A percentile compares a stretch with the other conserved stretches of the same genome.
phyloP scores from a whole-genome alignment of 2,797 vertebrate genomes.

The Notamacropus eugenii region DNA sequence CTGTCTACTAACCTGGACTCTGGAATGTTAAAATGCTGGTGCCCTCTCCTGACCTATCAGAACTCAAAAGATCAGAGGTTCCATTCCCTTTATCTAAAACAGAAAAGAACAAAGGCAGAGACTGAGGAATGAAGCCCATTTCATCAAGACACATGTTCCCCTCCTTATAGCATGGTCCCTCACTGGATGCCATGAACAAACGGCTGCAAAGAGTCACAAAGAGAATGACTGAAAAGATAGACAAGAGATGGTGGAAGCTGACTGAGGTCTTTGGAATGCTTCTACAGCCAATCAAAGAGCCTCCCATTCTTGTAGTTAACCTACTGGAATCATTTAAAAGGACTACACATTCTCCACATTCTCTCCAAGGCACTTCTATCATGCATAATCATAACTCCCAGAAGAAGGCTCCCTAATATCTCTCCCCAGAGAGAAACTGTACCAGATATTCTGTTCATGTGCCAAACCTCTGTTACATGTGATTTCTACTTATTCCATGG shows the following conservation, averaged over 20 bases:
- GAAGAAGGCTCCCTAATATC: not conserved
- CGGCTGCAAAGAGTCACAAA: not conserved
- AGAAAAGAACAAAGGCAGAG: not conserved
- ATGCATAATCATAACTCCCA: not conserved
- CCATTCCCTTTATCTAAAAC: not conserved
- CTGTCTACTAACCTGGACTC: not conserved
- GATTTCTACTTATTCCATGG: not conserved
- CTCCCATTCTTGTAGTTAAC: not conserved
- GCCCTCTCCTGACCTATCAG: not conserved
- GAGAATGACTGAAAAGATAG: not conserved
- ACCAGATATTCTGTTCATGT: not conserved
- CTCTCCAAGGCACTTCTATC: not conserved
- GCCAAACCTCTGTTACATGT: not conserved
- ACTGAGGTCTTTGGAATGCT: not conserved
- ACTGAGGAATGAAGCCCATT: not conserved
- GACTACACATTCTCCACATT: not conserved
- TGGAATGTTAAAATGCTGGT: not conserved
- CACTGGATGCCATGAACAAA: not conserved
- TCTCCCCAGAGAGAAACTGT: not conserved
- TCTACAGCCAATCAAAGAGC: not conserved
- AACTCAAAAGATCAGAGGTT: not conserved
- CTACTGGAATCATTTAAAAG: not conserved
- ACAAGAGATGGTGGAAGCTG: not conserved
- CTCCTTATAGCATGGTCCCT: not conserved
- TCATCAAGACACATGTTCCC: not conserved